Evolutionary conservation across 2,888 invertebrate species (phyloP).

Genomic region (Aricia artaxerxes): DNA sequence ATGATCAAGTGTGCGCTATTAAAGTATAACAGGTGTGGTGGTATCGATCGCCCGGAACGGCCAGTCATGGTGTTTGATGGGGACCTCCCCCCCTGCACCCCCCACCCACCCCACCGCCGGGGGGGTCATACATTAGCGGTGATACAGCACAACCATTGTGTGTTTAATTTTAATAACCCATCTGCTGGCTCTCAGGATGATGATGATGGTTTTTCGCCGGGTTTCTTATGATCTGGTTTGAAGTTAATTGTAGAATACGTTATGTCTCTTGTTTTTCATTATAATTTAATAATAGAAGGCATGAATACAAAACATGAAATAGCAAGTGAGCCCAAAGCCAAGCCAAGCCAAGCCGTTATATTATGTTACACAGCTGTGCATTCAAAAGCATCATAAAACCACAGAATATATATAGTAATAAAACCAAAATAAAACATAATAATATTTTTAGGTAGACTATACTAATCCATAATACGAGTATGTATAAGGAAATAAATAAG

Average conservation of each 20-base stretch:
- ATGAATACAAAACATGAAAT: not conserved
- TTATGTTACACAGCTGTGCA: no score
- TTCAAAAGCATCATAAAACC: no score
- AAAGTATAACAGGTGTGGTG: conserved; percentile 39
- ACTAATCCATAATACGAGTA: no score
- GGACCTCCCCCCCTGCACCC: conserved; percentile 21
- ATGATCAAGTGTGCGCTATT: not conserved
- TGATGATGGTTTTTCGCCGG: not conserved
- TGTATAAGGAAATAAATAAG: no score
- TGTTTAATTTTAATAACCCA: conserved; percentile 23
- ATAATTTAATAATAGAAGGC: not conserved
- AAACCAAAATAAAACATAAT: no score
- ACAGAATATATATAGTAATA: no score
- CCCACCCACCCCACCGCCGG: not conserved
- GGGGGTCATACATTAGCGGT: conserved; percentile 10
- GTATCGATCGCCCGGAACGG: conserved; percentile 59
- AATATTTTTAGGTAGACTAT: no score
- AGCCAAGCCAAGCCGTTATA: no score
- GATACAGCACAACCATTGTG: conserved; percentile 16
- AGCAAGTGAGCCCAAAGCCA: no score
- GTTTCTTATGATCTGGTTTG: not conserved
- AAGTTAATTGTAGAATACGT: not conserved
- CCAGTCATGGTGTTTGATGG: conserved; percentile 69
- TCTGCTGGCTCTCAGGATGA: not conserved
- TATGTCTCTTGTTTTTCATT: not conserved